Conservation (phyloP, 2,113 vertebrate species). For the Nothobranchius furzeri region DNA sequence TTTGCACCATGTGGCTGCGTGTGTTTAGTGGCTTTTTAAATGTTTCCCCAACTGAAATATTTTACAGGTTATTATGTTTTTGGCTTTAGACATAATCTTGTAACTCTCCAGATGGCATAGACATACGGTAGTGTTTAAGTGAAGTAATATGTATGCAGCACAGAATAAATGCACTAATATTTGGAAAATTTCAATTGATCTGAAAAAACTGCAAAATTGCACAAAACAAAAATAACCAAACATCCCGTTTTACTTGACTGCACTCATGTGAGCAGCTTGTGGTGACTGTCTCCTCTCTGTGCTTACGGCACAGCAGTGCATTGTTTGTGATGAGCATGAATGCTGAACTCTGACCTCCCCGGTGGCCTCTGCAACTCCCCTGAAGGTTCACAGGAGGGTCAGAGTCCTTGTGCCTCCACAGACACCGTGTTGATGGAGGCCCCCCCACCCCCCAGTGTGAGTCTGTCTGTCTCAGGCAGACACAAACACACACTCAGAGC, state of each 20-base stretch:
- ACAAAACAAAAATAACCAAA: not conserved
- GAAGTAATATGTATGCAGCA: not conserved
- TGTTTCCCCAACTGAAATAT: too few relatives aligned
- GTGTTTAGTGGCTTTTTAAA: too few relatives aligned
- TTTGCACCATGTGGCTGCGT: too few relatives aligned
- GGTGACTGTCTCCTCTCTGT: slow-evolving; percentile 73
- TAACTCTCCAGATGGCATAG: slow-evolving; percentile 5
- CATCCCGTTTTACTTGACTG: slow-evolving; percentile 35
- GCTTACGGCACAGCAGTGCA: slow-evolving; percentile 83
- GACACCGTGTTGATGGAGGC: slow-evolving; percentile 77
- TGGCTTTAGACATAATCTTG: not conserved
- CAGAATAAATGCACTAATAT: not conserved
- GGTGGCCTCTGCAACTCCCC: slow-evolving; percentile 86
- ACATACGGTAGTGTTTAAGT: not conserved
- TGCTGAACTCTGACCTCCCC: slow-evolving; percentile 87
- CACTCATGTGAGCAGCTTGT: slow-evolving; percentile 59
- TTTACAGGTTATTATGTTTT: too few relatives aligned
- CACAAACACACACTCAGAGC: slow-evolving; percentile 41
- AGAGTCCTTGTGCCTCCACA: slow-evolving; percentile 80
- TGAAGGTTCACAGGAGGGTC: slow-evolving; percentile 93
- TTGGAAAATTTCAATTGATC: not conserved
- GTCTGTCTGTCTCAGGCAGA: slow-evolving; percentile 52
- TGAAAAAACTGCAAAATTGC: not conserved
- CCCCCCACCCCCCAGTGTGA: slow-evolving; percentile 40
- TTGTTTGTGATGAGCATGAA: slow-evolving; percentile 91